Evolutionary conservation across 2,888 invertebrate genomes (phyloP).

Genomic region (Marronus borbonicus): DNA sequence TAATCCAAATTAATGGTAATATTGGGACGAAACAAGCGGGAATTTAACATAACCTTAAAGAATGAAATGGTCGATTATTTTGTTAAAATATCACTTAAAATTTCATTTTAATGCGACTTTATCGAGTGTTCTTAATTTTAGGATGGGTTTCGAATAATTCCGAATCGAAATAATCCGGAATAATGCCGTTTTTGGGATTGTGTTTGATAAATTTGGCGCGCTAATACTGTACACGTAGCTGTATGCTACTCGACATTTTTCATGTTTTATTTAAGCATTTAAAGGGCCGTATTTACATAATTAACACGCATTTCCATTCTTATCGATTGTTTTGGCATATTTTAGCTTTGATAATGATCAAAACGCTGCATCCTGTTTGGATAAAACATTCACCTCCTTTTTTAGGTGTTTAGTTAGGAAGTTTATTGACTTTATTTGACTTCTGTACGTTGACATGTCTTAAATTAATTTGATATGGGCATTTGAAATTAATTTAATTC

Average conservation of each 20-base stretch:
- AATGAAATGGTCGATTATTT: background rate
- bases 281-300: background rate
- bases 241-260: background rate
- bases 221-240: conserved; percentile 25
- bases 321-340: conserved; percentile 5
- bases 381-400: background rate
- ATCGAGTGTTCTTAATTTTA: background rate
- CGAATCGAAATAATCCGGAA: background rate
- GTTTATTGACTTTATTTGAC: conserved; percentile 24
- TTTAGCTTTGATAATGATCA: background rate
- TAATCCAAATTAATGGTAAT: conserved; percentile 10
- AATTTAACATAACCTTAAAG: conserved; percentile 44
- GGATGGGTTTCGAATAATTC: background rate
- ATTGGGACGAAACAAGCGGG: conserved; percentile 8
- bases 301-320: conserved; percentile 1
- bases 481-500: background rate
- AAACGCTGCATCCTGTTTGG: background rate
- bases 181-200: conserved; percentile 4
- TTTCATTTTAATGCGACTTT: background rate
- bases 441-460: background rate
- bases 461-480: conserved; percentile 7
- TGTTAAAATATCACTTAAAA: conserved; percentile 4
- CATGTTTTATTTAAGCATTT: conserved; percentile 24
- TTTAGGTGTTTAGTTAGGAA: background rate
- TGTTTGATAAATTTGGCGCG: conserved; percentile 42